Base-by-base conservation (phyloP, 2,797 vertebrate species). In the Eulemur coronatus region DNA sequence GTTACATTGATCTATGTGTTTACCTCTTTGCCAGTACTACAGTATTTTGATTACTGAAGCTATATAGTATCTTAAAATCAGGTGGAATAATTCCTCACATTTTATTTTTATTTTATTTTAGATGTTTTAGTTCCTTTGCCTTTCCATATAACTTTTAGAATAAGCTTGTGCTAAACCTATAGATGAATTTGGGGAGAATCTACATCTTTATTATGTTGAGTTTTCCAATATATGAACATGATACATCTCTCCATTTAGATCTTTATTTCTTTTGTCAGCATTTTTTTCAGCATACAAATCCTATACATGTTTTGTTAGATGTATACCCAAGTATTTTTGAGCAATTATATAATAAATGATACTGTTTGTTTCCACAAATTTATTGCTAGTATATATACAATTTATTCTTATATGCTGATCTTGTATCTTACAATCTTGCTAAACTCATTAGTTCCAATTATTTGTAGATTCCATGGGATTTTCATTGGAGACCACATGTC, bases 81-180 rank as follows among this genome's bases (percentile, higher is more conserved):
- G 24, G 76, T 38, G 22, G 26, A 88, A 43, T 73, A 67, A 55
- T n/a, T 80, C 13, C 65, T 94, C 48, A 43, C 41, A 88, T 43
- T 35, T 90, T 76, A 90, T 89, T 96, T 91, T 82, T 61, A 79
- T 86, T 76, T 76, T 79, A 30, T 59, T 86, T 63, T 80, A 52
- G 75, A 43, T 73, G 72, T 30, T 89, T 89, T 90, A 59, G 67
- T 57, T 91, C 18, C 55, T 93, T 88, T 94, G 82, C 15, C 28
- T 79, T 91, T 75, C 28, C 72, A 79, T 22, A 35, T 78, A 73
- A 92, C 38, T 95, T 89, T 69, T 41, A 67, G 20, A 75, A 76
- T 87, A 93, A 84, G n/a, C 26, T 55, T 61, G 15, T 87, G n/a
- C 52, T 95, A 72, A 90, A 67, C 22, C n/a, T 57, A 82, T 14